Base-by-base conservation (phyloP, 1,140 invertebrate genomes). In the Telenomus remus region DNA sequence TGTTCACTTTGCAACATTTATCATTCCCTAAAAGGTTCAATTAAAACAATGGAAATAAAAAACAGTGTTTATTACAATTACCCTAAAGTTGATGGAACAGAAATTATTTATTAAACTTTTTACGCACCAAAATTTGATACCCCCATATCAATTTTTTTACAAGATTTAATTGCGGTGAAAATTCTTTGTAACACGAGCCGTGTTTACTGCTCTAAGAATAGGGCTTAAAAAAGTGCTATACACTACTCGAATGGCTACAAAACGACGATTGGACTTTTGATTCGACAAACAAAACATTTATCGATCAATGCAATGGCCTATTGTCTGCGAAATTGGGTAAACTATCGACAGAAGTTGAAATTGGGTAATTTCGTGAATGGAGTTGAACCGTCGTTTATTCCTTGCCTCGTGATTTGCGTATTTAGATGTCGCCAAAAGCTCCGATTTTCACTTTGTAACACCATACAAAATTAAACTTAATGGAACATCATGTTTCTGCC, bases 241-340 rank as follows among this genome's bases (percentile, higher is more conserved):
- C 9, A 39, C 9, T 39, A 39, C 9, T 4, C 9, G 9, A 11
- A 9, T 39, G 43, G 16, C 14, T 48, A 42, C 33, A 37, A 70
- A 70, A 54, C 51, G 48, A 46, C 12, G 50, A 56, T 44, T 15
- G 51, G 65, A 46, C 50, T 49, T 60, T 35, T 43, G 66, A 70
- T 63, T 49, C 43, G 56, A 53, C 56, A 60, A 61, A 61, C 57
- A 37, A 70, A 70, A 70, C 57, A 63, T 70, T 70, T 70, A 50
- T 56, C 57, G 66, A 70, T 70, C 66, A 70, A 56, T 61, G 55
- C 57, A 14, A 50, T 12, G 34, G 66, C 56, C 51, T 53, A 70
- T 70, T 63, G 57, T 49, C 66, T 55, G 43, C 61, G 56, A 61
- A 70, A 70, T 70, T 70, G 44, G 66, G 33, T 55, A 63, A 70